phyloP scores from a whole-genome alignment of 2,888 invertebrate species.

The Eupithecia subfuscata region DNA sequence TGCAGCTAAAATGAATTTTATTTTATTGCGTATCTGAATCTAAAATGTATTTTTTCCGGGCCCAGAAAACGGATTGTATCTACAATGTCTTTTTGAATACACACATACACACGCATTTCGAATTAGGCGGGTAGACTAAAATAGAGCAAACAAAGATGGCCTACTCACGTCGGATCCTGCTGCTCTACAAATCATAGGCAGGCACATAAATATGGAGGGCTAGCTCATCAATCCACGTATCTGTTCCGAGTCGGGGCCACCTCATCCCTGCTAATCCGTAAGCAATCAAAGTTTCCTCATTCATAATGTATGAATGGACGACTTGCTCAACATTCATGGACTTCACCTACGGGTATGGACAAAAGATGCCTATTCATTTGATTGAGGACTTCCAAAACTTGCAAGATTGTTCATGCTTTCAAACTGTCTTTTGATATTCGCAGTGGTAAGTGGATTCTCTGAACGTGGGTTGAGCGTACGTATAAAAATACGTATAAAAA shows the following conservation, averaged over 20 bases:
- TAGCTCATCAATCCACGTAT: slow-evolving; percentile 19
- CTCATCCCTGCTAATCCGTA: slow-evolving; percentile 36
- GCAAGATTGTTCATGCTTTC: neutral
- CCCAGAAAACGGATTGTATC: too few species aligned
- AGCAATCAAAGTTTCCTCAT: slow-evolving; percentile 45
- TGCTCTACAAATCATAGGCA: slow-evolving; percentile 11
- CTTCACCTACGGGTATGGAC: slow-evolving; percentile 17
- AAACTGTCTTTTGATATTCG: neutral
- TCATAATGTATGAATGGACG: slow-evolving; percentile 41
- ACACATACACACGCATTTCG: neutral
- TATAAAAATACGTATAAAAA: too few species aligned
- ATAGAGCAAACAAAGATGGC: neutral
- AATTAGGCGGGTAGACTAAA: neutral
- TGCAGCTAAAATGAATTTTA: too few species aligned
- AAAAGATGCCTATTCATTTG: slow-evolving; percentile 20
- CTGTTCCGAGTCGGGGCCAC: slow-evolving; percentile 15
- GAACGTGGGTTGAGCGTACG: too few species aligned
- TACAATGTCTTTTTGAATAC: neutral
- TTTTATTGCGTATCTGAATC: too few species aligned
- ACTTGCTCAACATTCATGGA: slow-evolving; percentile 26
- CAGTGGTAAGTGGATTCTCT: neutral
- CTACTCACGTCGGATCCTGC: slow-evolving; percentile 2
- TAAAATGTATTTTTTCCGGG: too few species aligned
- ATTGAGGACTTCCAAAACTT: slow-evolving; percentile 16
- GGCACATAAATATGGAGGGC: slow-evolving; percentile 13